Conservation (phyloP, 2,113 vertebrate genomes). For the Pavo muticus region DNA sequence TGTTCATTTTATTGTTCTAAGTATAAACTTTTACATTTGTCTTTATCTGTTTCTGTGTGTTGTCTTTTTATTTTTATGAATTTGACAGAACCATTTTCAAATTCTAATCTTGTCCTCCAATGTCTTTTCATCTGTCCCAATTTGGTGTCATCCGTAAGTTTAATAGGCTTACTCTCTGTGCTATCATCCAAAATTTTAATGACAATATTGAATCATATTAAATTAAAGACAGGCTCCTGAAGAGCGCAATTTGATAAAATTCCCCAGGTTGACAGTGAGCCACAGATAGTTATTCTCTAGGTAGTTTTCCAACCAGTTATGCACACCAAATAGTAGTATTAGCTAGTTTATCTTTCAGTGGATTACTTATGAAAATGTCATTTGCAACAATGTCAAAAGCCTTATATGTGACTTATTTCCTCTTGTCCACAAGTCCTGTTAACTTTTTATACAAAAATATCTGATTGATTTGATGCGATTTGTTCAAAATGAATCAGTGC, state of each 20-base stretch:
- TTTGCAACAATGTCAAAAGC: conserved; percentile 19
- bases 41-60: neutral
- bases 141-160: conserved; percentile 30
- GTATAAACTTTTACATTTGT: neutral
- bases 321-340: neutral
- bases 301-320: conserved; percentile 25
- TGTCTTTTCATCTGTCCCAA: neutral
- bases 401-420: neutral
- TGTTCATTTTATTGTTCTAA: neutral
- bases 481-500: neutral
- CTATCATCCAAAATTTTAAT: conserved; percentile 24
- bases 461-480: neutral
- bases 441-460: conserved; percentile 10
- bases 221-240: conserved; percentile 49
- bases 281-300: conserved; percentile 19
- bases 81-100: neutral
- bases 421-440: neutral
- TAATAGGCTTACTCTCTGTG: conserved; percentile 32
- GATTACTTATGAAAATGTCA: conserved; percentile 32
- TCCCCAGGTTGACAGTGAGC: conserved; percentile 37
- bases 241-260: conserved; percentile 54
- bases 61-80: neutral
- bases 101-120: neutral
- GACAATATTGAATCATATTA: conserved; percentile 46
- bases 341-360: conserved; percentile 14